Conservation (phyloP, 2,113 vertebrate genomes). For the Lagenorhynchus albirostris region DNA sequence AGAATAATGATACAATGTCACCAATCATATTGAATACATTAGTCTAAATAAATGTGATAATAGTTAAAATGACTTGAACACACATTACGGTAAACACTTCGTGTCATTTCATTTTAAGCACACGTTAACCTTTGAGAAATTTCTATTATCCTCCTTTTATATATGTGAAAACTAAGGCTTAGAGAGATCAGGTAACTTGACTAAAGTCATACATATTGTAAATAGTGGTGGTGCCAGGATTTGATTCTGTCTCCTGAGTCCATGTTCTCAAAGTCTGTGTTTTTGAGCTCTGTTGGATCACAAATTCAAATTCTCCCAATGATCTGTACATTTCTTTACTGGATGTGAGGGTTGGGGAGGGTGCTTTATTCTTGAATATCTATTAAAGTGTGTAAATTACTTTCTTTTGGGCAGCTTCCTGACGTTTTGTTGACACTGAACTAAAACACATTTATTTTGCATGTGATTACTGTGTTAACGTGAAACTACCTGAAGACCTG, state of each 20-base stretch:
- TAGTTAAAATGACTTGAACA: not conserved
- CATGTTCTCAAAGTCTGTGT: not conserved
- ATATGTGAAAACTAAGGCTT: not conserved
- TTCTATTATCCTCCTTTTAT: not conserved
- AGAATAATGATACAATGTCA: not conserved
- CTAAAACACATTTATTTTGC: constrained; percentile 59
- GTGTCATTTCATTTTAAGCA: not conserved
- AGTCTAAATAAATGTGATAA: not conserved
- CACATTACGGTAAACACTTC: not conserved
- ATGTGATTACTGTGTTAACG: constrained; percentile 53
- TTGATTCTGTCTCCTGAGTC: not conserved
- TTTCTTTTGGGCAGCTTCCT: constrained; percentile 23
- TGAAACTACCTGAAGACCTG: constrained; percentile 54
- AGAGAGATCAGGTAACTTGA: not conserved
- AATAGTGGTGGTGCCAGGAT: not conserved
- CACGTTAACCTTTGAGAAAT: not conserved
- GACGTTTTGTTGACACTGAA: constrained; percentile 65
- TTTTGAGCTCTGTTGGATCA: not conserved
- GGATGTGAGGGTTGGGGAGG: fast-evolving
- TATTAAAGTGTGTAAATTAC: constrained; percentile 61
- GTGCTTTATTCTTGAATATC: constrained; percentile 47
- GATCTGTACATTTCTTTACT: constrained; percentile 30
- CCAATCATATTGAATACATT: not conserved
- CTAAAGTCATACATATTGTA: not conserved
- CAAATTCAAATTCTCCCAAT: not conserved